A percentile compares a stretch with the other conserved stretches of the same genome.
Evolutionary conservation across 1,140 invertebrate genomes (phyloP).

Genomic region (Bombus confusus): DNA sequence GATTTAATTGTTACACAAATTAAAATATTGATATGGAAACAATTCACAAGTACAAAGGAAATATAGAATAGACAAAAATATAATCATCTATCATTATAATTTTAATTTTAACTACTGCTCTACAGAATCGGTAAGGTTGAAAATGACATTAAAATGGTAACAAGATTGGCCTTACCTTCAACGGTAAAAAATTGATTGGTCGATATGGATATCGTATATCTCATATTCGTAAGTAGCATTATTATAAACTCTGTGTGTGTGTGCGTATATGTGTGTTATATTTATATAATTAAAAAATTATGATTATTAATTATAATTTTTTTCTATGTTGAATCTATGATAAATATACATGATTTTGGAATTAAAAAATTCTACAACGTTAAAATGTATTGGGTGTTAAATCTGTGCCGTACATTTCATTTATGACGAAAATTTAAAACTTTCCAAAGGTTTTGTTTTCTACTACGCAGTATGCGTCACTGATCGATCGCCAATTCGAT

Average conservation of each 20-base stretch:
- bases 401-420: neutral
- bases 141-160: neutral
- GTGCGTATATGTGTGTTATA: too few species aligned
- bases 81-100: too few species aligned
- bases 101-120: neutral
- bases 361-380: neutral
- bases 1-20: too few species aligned
- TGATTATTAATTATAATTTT: neutral
- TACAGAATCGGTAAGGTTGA: neutral
- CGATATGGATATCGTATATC: neutral
- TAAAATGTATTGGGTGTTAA: neutral
- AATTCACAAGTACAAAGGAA: too few species aligned
- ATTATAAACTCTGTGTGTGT: neutral
- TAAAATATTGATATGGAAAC: too few species aligned
- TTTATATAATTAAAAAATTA: too few species aligned
- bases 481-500: too few species aligned
- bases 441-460: neutral
- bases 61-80: too few species aligned
- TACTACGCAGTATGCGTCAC: too few species aligned
- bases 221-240: neutral
- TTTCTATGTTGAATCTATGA: neutral
- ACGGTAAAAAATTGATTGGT: neutral
- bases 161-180: neutral
- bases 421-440: neutral
- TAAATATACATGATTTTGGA: neutral